phyloP scores from a whole-genome alignment of 2,113 vertebrate species.

The Eubucco bourcierii region DNA sequence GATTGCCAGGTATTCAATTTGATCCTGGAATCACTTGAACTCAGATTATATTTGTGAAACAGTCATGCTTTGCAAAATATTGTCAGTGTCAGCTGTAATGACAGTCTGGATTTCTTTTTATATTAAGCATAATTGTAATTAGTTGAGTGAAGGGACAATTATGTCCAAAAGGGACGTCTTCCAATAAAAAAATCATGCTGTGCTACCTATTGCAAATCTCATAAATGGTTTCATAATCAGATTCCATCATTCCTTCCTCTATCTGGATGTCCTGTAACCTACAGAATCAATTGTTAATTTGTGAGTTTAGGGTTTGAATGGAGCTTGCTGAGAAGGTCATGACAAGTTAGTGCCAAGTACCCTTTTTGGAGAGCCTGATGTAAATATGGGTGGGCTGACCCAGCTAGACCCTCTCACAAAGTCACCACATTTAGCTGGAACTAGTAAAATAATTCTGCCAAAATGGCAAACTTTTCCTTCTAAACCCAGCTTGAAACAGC shows the following conservation, averaged over 20 bases:
- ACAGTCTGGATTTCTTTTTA: background rate
- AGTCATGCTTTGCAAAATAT: conserved; percentile 36
- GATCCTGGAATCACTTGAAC: conserved; percentile 34
- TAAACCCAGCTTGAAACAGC: background rate
- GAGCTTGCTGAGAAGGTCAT: background rate
- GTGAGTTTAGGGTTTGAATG: background rate
- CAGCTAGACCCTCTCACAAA: background rate
- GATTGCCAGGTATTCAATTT: conserved; percentile 52
- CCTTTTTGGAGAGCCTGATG: background rate
- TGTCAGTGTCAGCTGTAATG: conserved; percentile 40
- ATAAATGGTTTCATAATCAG: background rate
- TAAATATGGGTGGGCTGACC: background rate
- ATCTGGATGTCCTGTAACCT: background rate
- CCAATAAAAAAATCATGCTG: conserved; percentile 8
- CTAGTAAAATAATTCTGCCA: background rate
- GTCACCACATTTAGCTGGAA: background rate
- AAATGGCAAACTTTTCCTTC: background rate
- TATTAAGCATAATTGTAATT: conserved; percentile 38
- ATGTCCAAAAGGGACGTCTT: conserved; percentile 10
- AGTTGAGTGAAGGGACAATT: conserved; percentile 32
- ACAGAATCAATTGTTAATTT: conserved; percentile 36
- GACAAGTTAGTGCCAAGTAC: background rate
- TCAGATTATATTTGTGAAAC: conserved; percentile 18
- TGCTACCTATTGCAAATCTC: background rate
- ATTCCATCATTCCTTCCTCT: conserved; percentile 3